Percentiles rank a stretch among this genome's conserved stretches.
These are phyloP conservation scores for Gerris buenoi DNA, from an alignment of 1,140 invertebrate species.

Conservation along the genomic window DNA sequence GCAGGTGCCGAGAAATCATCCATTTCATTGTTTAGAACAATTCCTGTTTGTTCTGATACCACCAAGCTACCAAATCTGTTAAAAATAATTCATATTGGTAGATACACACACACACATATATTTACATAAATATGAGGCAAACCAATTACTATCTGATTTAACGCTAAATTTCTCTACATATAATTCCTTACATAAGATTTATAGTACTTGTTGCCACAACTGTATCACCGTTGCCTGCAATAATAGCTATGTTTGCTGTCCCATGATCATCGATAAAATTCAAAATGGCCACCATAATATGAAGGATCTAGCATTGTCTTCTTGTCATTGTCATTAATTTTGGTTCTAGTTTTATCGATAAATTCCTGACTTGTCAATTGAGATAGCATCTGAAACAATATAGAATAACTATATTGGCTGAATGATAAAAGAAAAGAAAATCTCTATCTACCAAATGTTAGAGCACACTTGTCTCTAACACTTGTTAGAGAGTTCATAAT, in stretches of 20 bases:
- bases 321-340: constrained; percentile 53
- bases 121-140: no score
- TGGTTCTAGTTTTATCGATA: constrained; percentile 40
- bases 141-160: no score
- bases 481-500: no score
- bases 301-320: constrained; percentile 46
- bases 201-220: constrained; percentile 79
- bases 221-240: constrained; percentile 70
- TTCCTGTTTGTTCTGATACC: constrained; percentile 58
- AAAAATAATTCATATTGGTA: no score
- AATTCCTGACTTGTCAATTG: constrained; percentile 50
- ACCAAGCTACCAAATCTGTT: constrained; percentile 61
- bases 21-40: constrained; percentile 90
- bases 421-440: no score
- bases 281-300: constrained; percentile 53
- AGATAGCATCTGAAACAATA: constrained; percentile 38
- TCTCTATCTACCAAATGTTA: no score
- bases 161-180: no score
- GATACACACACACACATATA: no score
- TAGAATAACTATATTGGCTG: no score
- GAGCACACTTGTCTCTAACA: no score
- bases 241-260: constrained; percentile 69
- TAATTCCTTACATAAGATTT: constrained; percentile 74
- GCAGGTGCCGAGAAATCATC: constrained; percentile 82
- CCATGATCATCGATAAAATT: constrained; percentile 48